Conservation (phyloP, 2,888 invertebrate species). For the Polymixis flavicincta region DNA sequence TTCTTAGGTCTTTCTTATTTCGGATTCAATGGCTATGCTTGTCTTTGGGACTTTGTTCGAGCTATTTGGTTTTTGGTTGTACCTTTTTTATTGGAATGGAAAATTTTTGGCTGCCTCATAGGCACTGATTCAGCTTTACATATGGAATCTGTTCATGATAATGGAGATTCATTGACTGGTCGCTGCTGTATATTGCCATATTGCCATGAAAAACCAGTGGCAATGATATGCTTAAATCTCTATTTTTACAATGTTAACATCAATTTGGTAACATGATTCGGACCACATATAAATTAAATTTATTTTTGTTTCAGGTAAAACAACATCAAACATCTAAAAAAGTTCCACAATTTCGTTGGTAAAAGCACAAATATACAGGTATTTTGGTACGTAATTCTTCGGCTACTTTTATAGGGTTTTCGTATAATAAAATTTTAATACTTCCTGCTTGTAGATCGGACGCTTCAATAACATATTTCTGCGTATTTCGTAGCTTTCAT, state of each 20-base stretch:
- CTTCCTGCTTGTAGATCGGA: constrained; percentile 17
- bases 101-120: background rate
- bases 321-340: constrained; percentile 6
- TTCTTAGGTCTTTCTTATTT: constrained; percentile 33
- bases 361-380: constrained; percentile 10
- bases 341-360: constrained; percentile 15
- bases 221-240: background rate
- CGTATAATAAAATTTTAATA: constrained; percentile 12
- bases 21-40: constrained; percentile 10
- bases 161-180: background rate
- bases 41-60: constrained; percentile 14
- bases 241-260: background rate
- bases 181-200: background rate
- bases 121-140: background rate
- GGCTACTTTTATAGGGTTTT: background rate
- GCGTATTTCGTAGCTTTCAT: constrained; percentile 18
- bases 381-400: constrained; percentile 15
- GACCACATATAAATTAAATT: constrained; percentile 13
- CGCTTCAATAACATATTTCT: constrained; percentile 17
- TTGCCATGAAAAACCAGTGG: background rate
- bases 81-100: background rate
- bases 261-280: background rate
- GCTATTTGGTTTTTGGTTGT: constrained; percentile 3
- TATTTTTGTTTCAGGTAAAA: constrained; percentile 63
- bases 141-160: background rate